Evolutionary conservation across 1,140 invertebrate species (phyloP).

Genomic region (Aphelinus atriplicis): DNA sequence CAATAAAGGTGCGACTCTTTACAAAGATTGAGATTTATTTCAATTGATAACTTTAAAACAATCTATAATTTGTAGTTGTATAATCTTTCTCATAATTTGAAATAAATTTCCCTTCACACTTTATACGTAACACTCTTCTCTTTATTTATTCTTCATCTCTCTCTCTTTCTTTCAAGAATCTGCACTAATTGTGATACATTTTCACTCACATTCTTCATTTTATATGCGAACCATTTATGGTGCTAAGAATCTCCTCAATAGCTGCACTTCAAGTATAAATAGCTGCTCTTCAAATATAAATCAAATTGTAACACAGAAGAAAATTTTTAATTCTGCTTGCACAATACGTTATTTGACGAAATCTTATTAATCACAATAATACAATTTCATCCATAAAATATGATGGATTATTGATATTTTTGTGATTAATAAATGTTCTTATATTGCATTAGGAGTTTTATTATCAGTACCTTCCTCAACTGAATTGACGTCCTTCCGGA

Average conservation of each 20-base stretch:
- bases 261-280: too few species aligned
- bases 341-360: too few species aligned
- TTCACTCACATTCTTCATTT: not conserved
- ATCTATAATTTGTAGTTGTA: slow-evolving; percentile 57
- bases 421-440: slow-evolving; percentile 2
- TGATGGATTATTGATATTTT: not conserved
- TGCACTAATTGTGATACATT: slow-evolving; percentile 10
- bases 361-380: slow-evolving; percentile 27
- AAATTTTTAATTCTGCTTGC: too few species aligned
- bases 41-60: slow-evolving; percentile 62
- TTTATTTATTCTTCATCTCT: not conserved
- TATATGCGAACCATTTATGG: too few species aligned
- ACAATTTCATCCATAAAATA: slow-evolving; percentile 14
- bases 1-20: slow-evolving; percentile 41
- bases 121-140: slow-evolving; percentile 4
- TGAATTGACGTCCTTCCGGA: not conserved
- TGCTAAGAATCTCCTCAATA: too few species aligned
- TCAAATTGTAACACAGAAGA: too few species aligned
- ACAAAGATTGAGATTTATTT: slow-evolving; percentile 64
- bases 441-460: not conserved
- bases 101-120: not conserved
- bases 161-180: not conserved
- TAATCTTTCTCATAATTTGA: slow-evolving; percentile 35
- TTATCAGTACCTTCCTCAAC: not conserved
- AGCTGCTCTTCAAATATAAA: too few species aligned